Evolutionary conservation across 2,888 invertebrate species (phyloP), one percentile per base, ranked within the genome.

Genomic region (Beris morrisii): DNA sequence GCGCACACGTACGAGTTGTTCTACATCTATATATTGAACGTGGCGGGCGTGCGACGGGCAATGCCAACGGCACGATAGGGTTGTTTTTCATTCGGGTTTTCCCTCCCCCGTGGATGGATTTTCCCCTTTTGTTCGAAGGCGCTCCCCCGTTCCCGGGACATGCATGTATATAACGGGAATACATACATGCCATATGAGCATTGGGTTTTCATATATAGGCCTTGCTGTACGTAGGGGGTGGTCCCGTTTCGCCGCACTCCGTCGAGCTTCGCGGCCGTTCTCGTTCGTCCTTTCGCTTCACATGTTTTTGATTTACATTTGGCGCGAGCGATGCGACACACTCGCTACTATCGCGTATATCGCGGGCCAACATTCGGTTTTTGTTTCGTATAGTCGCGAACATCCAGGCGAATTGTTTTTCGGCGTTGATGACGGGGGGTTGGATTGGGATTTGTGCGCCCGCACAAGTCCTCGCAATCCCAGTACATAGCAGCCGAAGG

Each of bases 401-500:
- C 38, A 38, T 38, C 38, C 38, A 61, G 61, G 61, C 50, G 61
- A 61, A 61, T 55, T 64, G 64, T 61, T 66, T 59, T 66, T 67
- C 52, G 55, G 58, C 58, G 67, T 61, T 57, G 68, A 67, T 57
- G 59, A 54, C 46, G 55, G 53, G 6, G 31, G 48, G 61, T 43
- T 58, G 54, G 61, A 66, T 67, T 48, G 59, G 57, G 65, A 15
- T 67, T 50, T 45, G 45, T 28, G 43, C 43, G 38, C 61, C 50
- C 61, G 61, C 52, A 50, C 50, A 61, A 38, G 61, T 15, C 31
- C 61, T 61, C 61, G 50, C 13, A 38, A 52, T 32, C 69, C 67
- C 66, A 67, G 70, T 70, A 69, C 68, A 71, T 71, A 70, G 70
- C 67, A 67, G 69, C 69, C 69, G 70, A 70, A 71, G 69, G 68